Conservation (phyloP, 1,140 invertebrate species). For the Dermatophagoides farinae region DNA sequence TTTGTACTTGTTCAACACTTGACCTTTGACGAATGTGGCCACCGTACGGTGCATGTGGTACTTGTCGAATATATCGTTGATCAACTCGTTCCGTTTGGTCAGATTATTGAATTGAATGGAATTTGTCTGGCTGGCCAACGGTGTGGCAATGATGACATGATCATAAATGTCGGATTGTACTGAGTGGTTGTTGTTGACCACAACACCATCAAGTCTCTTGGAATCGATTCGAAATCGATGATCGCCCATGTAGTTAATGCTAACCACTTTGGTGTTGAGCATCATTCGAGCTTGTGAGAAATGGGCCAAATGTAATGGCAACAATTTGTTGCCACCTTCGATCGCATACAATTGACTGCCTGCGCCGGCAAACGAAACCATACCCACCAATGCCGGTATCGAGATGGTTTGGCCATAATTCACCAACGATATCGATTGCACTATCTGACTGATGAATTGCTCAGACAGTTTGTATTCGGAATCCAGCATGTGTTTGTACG, state of each 20-base stretch:
- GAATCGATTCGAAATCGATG: slow-evolving; percentile 12
- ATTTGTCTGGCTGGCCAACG: slow-evolving; percentile 27
- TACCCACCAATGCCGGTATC: slow-evolving; percentile 39
- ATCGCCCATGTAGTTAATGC: slow-evolving; percentile 21
- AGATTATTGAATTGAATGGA: slow-evolving; percentile 28
- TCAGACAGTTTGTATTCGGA: slow-evolving; percentile 27
- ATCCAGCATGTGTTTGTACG: slow-evolving; percentile 27
- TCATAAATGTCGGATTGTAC: slow-evolving; percentile 30
- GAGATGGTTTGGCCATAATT: slow-evolving; percentile 42
- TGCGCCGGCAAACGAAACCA: slow-evolving; percentile 36
- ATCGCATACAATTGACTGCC: slow-evolving; percentile 36
- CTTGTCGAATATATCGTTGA: slow-evolving; percentile 19
- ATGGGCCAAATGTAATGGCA: slow-evolving; percentile 29
- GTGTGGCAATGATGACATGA: slow-evolving; percentile 37
- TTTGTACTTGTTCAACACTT: slow-evolving; percentile 24
- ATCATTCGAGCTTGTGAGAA: slow-evolving; percentile 26
- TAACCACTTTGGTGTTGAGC: slow-evolving; percentile 24
- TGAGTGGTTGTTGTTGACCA: no score
- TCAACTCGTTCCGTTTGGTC: slow-evolving; percentile 19
- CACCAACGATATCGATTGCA: slow-evolving; percentile 31
- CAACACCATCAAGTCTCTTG: background rate
- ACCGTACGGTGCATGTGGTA: slow-evolving; percentile 33
- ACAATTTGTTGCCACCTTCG: slow-evolving; percentile 38
- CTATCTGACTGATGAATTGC: slow-evolving; percentile 35
- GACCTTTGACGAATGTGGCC: slow-evolving; percentile 36